Conservation (phyloP, 2,113 vertebrate species). For the Anthoscopus minutus region DNA sequence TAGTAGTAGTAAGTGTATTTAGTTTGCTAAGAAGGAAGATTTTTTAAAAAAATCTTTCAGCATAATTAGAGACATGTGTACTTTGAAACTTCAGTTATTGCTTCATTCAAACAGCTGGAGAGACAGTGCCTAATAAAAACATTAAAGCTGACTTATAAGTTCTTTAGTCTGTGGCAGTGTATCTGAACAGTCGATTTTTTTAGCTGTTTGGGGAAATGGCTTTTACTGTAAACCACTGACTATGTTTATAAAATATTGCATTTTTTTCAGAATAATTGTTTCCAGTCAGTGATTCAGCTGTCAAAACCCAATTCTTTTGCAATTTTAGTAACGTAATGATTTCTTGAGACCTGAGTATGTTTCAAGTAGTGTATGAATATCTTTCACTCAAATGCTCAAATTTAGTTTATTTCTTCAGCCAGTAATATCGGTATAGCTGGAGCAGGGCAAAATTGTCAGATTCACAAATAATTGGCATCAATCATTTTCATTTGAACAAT, state of each 20-base stretch:
- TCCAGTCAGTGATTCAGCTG: slow-evolving; percentile 19
- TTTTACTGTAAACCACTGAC: slow-evolving; percentile 10
- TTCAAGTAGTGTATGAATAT: background rate
- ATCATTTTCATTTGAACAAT: background rate
- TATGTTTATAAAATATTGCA: background rate
- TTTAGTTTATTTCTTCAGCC: background rate
- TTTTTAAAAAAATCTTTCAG: background rate
- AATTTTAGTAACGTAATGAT: background rate
- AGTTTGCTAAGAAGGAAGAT: background rate
- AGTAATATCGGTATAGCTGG: background rate
- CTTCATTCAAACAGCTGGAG: background rate
- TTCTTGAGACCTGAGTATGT: background rate
- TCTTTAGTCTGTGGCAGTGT: background rate
- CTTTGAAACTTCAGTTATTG: background rate
- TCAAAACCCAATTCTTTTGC: background rate
- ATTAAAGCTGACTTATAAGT: background rate
- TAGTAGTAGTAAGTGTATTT: background rate
- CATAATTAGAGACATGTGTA: background rate
- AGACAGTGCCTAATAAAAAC: background rate
- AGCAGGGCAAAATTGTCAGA: background rate
- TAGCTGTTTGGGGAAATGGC: background rate
- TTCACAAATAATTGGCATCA: background rate
- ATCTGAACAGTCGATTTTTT: background rate
- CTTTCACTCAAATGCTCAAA: background rate
- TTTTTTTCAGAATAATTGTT: background rate